Evolutionary conservation across 2,797 vertebrate species (phyloP).

Genomic region (Ptychobarbus kaznakovi): DNA sequence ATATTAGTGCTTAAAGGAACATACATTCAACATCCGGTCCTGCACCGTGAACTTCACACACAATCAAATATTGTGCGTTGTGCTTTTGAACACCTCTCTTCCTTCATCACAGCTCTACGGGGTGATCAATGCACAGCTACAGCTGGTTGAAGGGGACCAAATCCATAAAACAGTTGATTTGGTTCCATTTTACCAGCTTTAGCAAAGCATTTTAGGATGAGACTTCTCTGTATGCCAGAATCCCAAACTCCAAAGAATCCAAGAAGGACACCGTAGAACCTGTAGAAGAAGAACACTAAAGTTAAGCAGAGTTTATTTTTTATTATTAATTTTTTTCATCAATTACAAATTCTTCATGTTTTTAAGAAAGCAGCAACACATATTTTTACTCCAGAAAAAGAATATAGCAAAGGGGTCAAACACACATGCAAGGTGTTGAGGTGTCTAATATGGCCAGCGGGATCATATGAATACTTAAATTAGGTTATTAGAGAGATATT

Average conservation of each 20-base stretch:
- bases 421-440: background rate
- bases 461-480: background rate
- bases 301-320: background rate
- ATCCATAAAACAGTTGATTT: slow-evolving; percentile 90
- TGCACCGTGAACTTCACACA: background rate
- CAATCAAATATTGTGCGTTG: background rate
- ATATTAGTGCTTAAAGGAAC: slow-evolving; percentile 50
- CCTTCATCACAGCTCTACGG: slow-evolving; percentile 41
- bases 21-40: slow-evolving; percentile 26
- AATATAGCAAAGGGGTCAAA: background rate
- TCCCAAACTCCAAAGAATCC: background rate
- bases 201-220: slow-evolving; percentile 84
- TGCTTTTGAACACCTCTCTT: background rate
- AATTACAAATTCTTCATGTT: background rate
- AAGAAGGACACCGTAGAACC: slow-evolving; percentile 34
- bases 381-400: background rate
- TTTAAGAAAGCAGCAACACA: background rate
- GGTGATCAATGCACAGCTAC: slow-evolving; percentile 80
- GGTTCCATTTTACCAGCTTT: slow-evolving; percentile 96
- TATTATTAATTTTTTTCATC: background rate
- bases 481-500: background rate
- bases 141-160: slow-evolving; percentile 97
- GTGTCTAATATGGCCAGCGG: background rate
- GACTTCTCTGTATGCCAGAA: slow-evolving; percentile 7
- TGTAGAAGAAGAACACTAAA: slow-evolving; percentile 48